Evolutionary conservation across 2,888 invertebrate species (phyloP).

Genomic region (Drosophila cognata): DNA sequence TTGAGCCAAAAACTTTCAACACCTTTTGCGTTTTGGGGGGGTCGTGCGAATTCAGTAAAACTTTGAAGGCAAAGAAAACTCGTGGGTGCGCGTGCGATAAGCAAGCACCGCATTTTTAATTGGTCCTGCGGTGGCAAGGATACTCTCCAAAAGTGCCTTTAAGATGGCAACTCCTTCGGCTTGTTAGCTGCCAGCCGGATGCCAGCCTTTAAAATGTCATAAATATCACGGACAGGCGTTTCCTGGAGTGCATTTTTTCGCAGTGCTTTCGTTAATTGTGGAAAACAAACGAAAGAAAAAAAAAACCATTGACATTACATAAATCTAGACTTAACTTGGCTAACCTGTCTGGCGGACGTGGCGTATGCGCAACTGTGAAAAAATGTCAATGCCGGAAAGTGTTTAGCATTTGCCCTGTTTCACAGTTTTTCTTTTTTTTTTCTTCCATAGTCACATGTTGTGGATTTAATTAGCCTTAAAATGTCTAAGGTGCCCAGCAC

Average conservation of each 20-base stretch:
- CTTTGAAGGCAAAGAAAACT: conserved; percentile 63
- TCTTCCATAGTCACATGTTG: conserved; percentile 40
- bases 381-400: conserved; percentile 78
- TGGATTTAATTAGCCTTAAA: conserved; percentile 77
- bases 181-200: conserved; percentile 33
- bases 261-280: conserved; percentile 57
- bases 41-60: conserved; percentile 56
- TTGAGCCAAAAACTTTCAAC: conserved; percentile 54
- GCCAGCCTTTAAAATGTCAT: conserved; percentile 69
- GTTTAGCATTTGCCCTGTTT: conserved; percentile 64
- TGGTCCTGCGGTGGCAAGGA: conserved; percentile 44
- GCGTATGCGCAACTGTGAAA: conserved; percentile 67
- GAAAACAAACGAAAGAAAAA: conserved; percentile 12
- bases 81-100: conserved; percentile 75
- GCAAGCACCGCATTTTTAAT: conserved; percentile 74
- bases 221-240: conserved; percentile 61
- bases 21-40: conserved; percentile 35
- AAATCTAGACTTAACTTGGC: conserved; percentile 38
- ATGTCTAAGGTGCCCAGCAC: conserved; percentile 35
- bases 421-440: conserved; percentile 9
- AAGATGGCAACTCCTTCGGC: conserved; percentile 25
- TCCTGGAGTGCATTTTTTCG: conserved; percentile 49
- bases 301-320: conserved; percentile 45
- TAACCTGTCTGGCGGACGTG: conserved; percentile 39
- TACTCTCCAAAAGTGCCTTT: conserved; percentile 19